Evolutionary conservation across 2,888 invertebrate species (phyloP).

Genomic region (Ceramica pisi): DNA sequence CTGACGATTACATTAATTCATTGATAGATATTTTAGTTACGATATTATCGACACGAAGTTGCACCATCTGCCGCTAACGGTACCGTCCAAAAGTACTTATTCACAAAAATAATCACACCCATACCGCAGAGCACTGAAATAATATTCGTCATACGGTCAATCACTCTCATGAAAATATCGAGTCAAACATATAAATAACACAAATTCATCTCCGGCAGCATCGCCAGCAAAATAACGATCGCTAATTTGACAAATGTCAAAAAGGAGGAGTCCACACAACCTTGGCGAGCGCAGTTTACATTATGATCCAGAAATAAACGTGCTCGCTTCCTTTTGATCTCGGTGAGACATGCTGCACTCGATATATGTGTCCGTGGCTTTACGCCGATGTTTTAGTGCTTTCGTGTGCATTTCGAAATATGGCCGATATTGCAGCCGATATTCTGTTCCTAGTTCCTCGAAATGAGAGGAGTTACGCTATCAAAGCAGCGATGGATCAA

Average conservation of each 20-base stretch:
- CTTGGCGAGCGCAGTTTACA: conserved; percentile 75
- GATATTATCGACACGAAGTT: background rate
- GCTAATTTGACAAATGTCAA: conserved; percentile 76
- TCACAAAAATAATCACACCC: conserved; percentile 33
- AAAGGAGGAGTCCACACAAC: conserved; percentile 72
- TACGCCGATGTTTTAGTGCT: conserved; percentile 42
- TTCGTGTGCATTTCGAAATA: conserved; percentile 48
- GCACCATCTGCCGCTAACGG: conserved; percentile 4
- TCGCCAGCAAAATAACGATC: conserved; percentile 61
- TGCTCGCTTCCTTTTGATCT: conserved; percentile 77
- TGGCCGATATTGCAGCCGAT: conserved; percentile 42
- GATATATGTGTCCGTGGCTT: conserved; percentile 51
- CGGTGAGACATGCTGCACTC: conserved; percentile 60
- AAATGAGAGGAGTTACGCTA: conserved; percentile 11
- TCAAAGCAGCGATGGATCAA: background rate
- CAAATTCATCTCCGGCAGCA: conserved; percentile 56
- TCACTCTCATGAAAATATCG: conserved; percentile 55
- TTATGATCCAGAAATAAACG: conserved; percentile 77
- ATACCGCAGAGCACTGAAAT: conserved; percentile 34
- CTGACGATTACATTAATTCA: too few species aligned
- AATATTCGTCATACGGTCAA: conserved; percentile 56
- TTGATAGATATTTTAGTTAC: too few species aligned
- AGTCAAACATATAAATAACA: conserved; percentile 59
- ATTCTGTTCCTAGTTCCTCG: conserved; percentile 35
- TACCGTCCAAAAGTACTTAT: conserved; percentile 18